Percentiles rank a stretch among this genome's conserved stretches.
These are phyloP conservation scores for Thecophora atra DNA, from an alignment of 2,888 invertebrate genomes.

Conservation along the genomic window DNA sequence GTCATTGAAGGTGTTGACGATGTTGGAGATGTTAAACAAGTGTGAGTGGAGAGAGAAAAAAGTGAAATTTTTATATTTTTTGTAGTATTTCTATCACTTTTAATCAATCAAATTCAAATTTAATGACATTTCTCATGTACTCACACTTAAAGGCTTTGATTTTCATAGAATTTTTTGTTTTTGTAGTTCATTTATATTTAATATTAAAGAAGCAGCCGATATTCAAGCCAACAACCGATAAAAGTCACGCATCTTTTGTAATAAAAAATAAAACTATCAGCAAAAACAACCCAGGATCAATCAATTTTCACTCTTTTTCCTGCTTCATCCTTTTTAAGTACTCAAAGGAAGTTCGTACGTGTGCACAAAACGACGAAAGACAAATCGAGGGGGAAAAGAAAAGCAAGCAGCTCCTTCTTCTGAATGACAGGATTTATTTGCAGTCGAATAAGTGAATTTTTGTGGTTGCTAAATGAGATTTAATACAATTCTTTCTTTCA, in stretches of 20 bases:
- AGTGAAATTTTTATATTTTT: constrained; percentile 8
- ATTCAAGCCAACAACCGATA: too few species aligned
- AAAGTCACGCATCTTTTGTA: too few species aligned
- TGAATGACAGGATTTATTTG: constrained; percentile 34
- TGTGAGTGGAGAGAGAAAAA: background rate
- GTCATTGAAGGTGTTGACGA: background rate
- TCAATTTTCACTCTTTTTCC: constrained; percentile 4
- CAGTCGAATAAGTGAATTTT: constrained; percentile 31
- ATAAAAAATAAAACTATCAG: background rate
- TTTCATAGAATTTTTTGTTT: background rate
- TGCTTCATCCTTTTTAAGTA: constrained; percentile 21
- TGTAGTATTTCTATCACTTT: too few species aligned
- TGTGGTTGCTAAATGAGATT: constrained; percentile 57
- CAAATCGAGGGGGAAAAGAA: background rate
- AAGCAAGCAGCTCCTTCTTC: background rate
- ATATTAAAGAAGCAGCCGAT: too few species aligned
- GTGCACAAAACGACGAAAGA: background rate
- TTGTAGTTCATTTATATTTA: background rate
- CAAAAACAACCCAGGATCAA: constrained; percentile 15
- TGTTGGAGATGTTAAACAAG: constrained; percentile 21
- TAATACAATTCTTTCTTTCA: constrained; percentile 60
- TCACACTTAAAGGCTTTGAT: constrained; percentile 7
- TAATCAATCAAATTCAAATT: too few species aligned
- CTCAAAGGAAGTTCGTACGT: constrained; percentile 24
- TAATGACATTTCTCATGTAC: background rate